Conservation (phyloP, 2,888 invertebrate genomes). For the Tethea ocularis region DNA sequence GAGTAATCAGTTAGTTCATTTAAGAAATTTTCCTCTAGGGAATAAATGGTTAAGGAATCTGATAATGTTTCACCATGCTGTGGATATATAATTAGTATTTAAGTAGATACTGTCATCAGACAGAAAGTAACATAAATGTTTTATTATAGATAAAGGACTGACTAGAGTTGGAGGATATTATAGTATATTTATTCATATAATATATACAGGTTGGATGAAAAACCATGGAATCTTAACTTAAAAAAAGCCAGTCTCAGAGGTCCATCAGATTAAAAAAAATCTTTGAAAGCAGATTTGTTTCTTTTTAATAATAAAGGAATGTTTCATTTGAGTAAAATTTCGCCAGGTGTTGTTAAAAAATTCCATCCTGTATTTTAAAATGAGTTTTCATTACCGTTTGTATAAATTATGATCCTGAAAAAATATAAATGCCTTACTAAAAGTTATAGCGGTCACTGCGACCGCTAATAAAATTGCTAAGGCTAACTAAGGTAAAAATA, state of each 20-base stretch:
- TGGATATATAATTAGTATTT: slow-evolving; percentile 13
- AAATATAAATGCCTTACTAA: neutral
- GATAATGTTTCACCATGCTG: slow-evolving; percentile 55
- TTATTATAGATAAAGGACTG: too few relatives aligned
- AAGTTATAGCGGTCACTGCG: slow-evolving; percentile 4
- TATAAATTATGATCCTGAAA: neutral
- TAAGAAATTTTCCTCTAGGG: slow-evolving; percentile 63
- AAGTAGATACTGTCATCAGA: neutral
- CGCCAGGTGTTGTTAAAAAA: too few relatives aligned
- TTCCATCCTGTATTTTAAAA: neutral
- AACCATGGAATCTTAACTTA: too few relatives aligned
- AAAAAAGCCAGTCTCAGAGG: too few relatives aligned
- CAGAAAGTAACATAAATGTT: too few relatives aligned
- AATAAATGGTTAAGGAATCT: slow-evolving; percentile 50
- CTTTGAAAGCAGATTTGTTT: too few relatives aligned
- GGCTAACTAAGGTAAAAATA: slow-evolving; percentile 27
- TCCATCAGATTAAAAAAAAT: too few relatives aligned
- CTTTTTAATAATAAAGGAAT: too few relatives aligned
- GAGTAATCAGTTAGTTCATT: slow-evolving; percentile 58
- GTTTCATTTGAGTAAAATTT: too few relatives aligned
- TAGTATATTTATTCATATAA: too few relatives aligned
- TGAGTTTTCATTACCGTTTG: neutral
- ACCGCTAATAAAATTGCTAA: neutral
- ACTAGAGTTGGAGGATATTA: too few relatives aligned
- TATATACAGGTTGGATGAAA: too few relatives aligned